A percentile compares a stretch with the other conserved stretches of the same genome.
These are phyloP conservation scores for Galerucella pusilla DNA, from an alignment of 2,888 invertebrate species.

Conservation along the genomic window DNA sequence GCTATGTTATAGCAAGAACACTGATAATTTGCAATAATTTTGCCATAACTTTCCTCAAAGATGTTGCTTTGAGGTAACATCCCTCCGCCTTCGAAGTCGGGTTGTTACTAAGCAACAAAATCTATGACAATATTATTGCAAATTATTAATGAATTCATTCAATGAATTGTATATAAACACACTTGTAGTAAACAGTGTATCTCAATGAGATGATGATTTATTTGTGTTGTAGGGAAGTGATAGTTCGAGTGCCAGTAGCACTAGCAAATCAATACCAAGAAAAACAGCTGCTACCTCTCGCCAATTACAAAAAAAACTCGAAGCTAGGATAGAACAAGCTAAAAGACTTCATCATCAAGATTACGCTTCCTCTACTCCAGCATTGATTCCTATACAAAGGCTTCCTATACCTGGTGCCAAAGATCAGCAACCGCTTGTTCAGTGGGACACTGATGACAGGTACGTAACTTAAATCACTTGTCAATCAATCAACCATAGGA, in stretches of 20 bases:
- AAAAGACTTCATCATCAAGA: conserved; percentile 65
- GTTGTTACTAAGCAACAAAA: too few species aligned
- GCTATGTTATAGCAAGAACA: too few species aligned
- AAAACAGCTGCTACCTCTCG: conserved; percentile 55
- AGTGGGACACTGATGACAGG: conserved; percentile 71
- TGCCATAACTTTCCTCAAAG: too few species aligned
- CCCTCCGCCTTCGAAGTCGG: too few species aligned
- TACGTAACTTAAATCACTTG: conserved; percentile 44
- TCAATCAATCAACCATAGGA: too few species aligned
- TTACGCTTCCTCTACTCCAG: conserved; percentile 61
- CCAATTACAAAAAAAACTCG: conserved; percentile 62
- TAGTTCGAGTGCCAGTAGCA: conserved; percentile 60
- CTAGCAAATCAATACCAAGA: conserved; percentile 59
- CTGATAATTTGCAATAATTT: too few species aligned
- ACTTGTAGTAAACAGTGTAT: too few species aligned
- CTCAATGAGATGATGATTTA: conserved; percentile 19
- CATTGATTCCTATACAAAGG: conserved; percentile 67
- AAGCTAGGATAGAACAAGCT: conserved; percentile 65
- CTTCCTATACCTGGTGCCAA: conserved; percentile 66
- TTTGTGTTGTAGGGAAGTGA: conserved; percentile 57
- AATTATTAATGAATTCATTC: too few species aligned
- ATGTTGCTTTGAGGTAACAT: too few species aligned
- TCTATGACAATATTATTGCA: too few species aligned
- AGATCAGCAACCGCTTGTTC: conserved; percentile 70
- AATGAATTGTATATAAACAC: too few species aligned